Evolutionary conservation across 2,888 invertebrate genomes (phyloP).

Genomic region (Dryomyza anilis): DNA sequence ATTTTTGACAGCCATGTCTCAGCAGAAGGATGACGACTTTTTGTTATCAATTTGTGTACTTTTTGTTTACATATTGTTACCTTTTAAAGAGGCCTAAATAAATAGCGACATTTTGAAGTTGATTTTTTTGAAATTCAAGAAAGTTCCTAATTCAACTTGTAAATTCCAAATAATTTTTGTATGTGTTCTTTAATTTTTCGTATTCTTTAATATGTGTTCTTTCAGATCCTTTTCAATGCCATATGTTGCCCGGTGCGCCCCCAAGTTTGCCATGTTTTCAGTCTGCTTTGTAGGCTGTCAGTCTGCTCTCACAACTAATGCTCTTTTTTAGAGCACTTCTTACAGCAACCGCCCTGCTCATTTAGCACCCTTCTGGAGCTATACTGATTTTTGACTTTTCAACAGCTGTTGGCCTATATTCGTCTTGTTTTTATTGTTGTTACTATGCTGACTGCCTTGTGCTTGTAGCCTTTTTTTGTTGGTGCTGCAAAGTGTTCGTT

Average conservation of each 20-base stretch:
- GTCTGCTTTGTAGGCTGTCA: too few relatives aligned
- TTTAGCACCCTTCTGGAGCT: too few relatives aligned
- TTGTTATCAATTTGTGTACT: too few relatives aligned
- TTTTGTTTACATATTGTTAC: not conserved
- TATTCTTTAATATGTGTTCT: not conserved
- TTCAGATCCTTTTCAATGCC: not conserved
- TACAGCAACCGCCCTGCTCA: too few relatives aligned
- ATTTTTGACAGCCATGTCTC: not conserved
- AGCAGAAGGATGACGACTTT: not conserved
- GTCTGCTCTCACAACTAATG: too few relatives aligned
- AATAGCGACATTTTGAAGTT: not conserved
- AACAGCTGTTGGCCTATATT: not conserved
- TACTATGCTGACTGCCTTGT: too few relatives aligned
- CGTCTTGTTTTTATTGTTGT: too few relatives aligned
- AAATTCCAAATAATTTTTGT: not conserved
- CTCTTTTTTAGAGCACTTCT: too few relatives aligned
- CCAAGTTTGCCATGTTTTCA: too few relatives aligned
- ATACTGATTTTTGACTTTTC: too few relatives aligned
- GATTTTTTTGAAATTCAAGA: not conserved
- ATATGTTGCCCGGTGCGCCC: not conserved
- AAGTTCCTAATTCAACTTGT: not conserved
- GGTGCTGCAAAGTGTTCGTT: too few relatives aligned
- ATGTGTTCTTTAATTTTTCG: not conserved
- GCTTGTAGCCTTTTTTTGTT: too few relatives aligned
- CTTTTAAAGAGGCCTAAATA: not conserved